Base-by-base conservation (phyloP, 2,888 invertebrate species). In the Stenichneumon culpator region DNA sequence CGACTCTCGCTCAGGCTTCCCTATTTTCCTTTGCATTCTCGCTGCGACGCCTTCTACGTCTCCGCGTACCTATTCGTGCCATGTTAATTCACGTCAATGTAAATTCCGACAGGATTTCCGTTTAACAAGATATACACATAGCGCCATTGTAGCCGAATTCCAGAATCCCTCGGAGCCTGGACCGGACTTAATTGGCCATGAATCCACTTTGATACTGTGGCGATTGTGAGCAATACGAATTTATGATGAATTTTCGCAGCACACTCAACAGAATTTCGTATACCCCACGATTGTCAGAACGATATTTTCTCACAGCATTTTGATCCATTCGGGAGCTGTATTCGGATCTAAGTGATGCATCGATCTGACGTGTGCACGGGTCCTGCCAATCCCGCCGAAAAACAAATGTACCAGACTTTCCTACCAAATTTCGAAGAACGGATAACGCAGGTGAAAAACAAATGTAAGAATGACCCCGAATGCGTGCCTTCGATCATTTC, bases 81-180 rank as follows among this genome's bases (percentile, higher is more conserved):
- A 70, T 74, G 74, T 83, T 79, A 79, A 79, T 79, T 69, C 57
- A 70, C 79, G 63, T 67, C 74, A 75, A 75, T 83, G 74, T 74
- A 75, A 70, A 79, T 83, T 79, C 70, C 79, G 44, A 65, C 69
- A 16, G 63, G 52, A 63, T 68, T 50, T 67, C 68, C 14, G 44
- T 74, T 79, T 50, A 47, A 60, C 50, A 39, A 50, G 52, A 32
- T 70, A 72, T 47, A 73, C 68, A 22, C 60, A 65, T 81, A 28
- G 74, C 22, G 68, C 63, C 73, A 32, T 63, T 54, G 68, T 54
- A 36, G 47, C 22, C 16, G 60, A 14, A 54, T 75, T 65, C 16
- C 19, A 44, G 68, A 73, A 82, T 82, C 74, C 44, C 57, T 73
- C 74, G 11, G 75, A 65, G 83, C 74, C 39, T 44, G 54, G 73